Base-by-base conservation (phyloP, 2,113 vertebrate genomes). In the Solea solea region DNA sequence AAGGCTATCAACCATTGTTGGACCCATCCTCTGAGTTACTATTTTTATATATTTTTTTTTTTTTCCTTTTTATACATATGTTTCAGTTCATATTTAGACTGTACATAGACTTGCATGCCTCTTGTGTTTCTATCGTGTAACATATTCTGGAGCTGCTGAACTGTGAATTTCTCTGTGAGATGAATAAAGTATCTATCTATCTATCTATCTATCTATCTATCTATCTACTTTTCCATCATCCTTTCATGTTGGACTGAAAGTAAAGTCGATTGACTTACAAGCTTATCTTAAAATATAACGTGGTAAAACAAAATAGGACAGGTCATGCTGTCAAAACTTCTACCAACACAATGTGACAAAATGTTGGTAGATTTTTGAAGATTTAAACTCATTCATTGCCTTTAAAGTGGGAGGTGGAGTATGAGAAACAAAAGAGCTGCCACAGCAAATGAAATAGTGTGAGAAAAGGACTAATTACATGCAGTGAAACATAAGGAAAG, bases 371-470 rank as follows among this genome's bases (percentile, higher is more conserved):
- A 15, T 51, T 25, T 51, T 51, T 21, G 50, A 13, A 21, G 21
- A 21, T 21, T 21, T 21, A 21, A 21, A 7, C 12, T 2, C 13
- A 6, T 11, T 10, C 5, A 27, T 53, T 53, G 51, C 1, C 51
- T 0, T 12, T n/a, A 3, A 64, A 21, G 56, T 41, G 49, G 34
- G 11, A 50, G 34, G 5, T 34, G 34, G 39, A 11, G 42, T 5
- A 63, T 27, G 41, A 55, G 39, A 41, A 7, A 42, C 46, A 63
- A 52, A 69, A 16, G 7, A 60, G 39, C 21, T 21, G 58, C 1
- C 1, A 14, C 54, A 80, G 62, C 46, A 78, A 76, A 73, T 77
- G 25, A 12, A 27, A 65, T 65, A 28, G 56, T 41, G 44, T 1
- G 11, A 45, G 66, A 45, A 68, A 58, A 63, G 39, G 41, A 45